These are phyloP conservation scores for Melipona bicolor DNA, from an alignment of 2,888 invertebrate genomes.

Conservation along the genomic window DNA sequence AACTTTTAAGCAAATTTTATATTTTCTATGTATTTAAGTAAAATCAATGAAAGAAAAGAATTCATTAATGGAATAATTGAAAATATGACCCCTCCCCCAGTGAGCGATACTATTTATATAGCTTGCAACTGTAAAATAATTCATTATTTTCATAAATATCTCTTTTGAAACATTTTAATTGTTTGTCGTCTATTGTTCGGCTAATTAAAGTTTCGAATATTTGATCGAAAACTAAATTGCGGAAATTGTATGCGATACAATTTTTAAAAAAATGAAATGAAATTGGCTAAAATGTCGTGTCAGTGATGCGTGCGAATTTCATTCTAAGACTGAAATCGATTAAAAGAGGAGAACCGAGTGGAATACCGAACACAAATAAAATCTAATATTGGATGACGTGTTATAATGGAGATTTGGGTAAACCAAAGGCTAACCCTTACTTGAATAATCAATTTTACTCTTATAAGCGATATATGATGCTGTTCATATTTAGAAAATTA, in stretches of 20 bases:
- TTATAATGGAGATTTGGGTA: conserved; percentile 37
- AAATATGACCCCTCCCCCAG: not conserved
- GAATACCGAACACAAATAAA: conserved; percentile 18
- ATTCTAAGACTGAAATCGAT: conserved; percentile 17
- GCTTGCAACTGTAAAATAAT: too few relatives aligned
- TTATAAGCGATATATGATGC: conserved; percentile 16
- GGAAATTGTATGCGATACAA: not conserved
- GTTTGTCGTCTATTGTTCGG: not conserved
- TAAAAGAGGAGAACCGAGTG: conserved; percentile 8
- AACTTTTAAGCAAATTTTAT: not conserved
- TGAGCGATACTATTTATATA: not conserved
- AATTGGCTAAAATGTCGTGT: too few relatives aligned
- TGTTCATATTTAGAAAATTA: conserved; percentile 14
- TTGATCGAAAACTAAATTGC: not conserved
- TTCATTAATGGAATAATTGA: not conserved
- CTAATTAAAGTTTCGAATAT: not conserved
- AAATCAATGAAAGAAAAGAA: not conserved
- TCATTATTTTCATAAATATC: not conserved
- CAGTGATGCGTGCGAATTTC: conserved; percentile 20
- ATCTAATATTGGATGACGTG: conserved; percentile 43
- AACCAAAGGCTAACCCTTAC: conserved; percentile 26
- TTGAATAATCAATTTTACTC: conserved; percentile 34
- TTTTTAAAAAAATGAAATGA: not conserved
- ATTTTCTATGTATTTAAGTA: not conserved
- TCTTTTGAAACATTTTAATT: too few relatives aligned